Percentiles rank a stretch among this genome's conserved stretches.
phyloP scores from a whole-genome alignment of 64 coral and sea anemone species.

The Porites lutea region DNA sequence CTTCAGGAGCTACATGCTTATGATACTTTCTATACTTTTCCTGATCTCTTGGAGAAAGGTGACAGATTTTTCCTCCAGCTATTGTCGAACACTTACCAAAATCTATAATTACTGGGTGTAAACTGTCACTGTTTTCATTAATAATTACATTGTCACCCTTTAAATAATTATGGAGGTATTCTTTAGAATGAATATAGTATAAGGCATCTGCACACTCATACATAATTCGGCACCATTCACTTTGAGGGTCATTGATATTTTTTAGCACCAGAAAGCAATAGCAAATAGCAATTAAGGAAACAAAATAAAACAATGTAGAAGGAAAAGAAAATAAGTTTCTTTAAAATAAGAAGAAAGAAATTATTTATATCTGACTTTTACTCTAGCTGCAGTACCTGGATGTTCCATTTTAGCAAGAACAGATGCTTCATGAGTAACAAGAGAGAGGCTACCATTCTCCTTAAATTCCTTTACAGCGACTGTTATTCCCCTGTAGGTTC shows the following conservation, averaged over 20 bases:
- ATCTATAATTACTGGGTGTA: slow-evolving; percentile 53
- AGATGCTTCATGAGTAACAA: slow-evolving; percentile 6
- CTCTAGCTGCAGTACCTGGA: slow-evolving; percentile 1
- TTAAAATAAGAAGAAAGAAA: too few species aligned
- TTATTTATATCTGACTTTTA: too few species aligned
- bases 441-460: not conserved
- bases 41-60: slow-evolving; percentile 40
- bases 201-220: slow-evolving; percentile 51
- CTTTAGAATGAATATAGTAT: slow-evolving; percentile 27
- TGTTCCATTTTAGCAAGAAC: slow-evolving; percentile 44
- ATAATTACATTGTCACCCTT: slow-evolving; percentile 61
- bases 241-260: not conserved
- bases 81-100: slow-evolving; percentile 42
- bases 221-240: slow-evolving; percentile 27
- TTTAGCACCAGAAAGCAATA: not conserved
- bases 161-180: slow-evolving; percentile 59
- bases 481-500: slow-evolving; percentile 18
- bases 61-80: slow-evolving; percentile 51
- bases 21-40: slow-evolving; percentile 56
- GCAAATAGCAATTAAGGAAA: not conserved
- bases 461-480: slow-evolving; percentile 40
- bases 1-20: slow-evolving; percentile 63
- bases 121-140: slow-evolving; percentile 16
- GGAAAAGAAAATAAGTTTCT: too few species aligned
- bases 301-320: not conserved